Base-by-base conservation (phyloP, 2,888 invertebrate species). In the Mimas tiliae region DNA sequence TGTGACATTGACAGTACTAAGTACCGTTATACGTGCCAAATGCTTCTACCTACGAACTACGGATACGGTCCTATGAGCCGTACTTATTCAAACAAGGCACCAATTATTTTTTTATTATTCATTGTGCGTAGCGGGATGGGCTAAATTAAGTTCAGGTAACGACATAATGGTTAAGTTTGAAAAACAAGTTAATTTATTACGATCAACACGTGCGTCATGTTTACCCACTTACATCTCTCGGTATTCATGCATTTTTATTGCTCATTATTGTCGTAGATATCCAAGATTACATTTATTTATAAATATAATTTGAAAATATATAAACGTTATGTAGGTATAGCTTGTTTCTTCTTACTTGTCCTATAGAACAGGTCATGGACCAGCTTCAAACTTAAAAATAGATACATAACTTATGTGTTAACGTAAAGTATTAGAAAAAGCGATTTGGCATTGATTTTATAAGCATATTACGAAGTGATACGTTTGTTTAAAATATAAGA, bases 1-100 rank as follows among this genome's bases (percentile, higher is more conserved):
- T 72, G 76, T 84, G 85, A 86, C 86, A 87, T 84, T 85, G 84
- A 81, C 79, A 76, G 77, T 77, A 73, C 71, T 68, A 69, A 72
- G 75, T 86, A 89, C 90, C 83, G 90, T 91, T 91, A 90, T 69
- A 65, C 77, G 87, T 75, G 82, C 89, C 86, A 87, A 87, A 85
- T 84, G 79, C 76, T 80, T 74, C 77, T 78, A 67, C 68, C 70
- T 73, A 77, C 75, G 75, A 71, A 70, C 58, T 73, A 68, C 67
- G 66, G 72, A 33, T 67, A 68, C 67, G 64, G 63, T 19, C 69
- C 67, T 72, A 45, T 33, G 45, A 48, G 55, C 70, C 71, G 78
- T 76, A 76, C 74, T 58, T 73, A 80, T 81, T 81, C 78, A 76
- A 84, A 84, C 80, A 83, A 85, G 87, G 85, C 77, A 80, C 77